Evolutionary conservation across 1,140 invertebrate genomes (phyloP).

Genomic region (Eumeta japonica): DNA sequence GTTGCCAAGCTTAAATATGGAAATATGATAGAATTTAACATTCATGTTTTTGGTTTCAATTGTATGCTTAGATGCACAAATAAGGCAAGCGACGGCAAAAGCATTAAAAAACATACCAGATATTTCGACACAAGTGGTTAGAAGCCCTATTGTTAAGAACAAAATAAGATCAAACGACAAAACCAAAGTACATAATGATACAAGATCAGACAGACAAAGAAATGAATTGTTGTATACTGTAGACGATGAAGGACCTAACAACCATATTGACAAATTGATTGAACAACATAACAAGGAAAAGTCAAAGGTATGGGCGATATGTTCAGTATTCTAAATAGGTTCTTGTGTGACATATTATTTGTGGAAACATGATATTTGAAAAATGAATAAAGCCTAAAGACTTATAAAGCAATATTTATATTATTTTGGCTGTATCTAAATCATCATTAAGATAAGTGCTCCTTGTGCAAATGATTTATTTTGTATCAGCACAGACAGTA

Average conservation of each 20-base stretch:
- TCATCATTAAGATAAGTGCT: too few species aligned
- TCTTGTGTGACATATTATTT: too few species aligned
- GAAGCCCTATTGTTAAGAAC: conserved; percentile 24
- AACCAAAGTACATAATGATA: conserved; percentile 4
- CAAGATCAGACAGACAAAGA: conserved; percentile 9
- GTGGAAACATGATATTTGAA: conserved; percentile 9
- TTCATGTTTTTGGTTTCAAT: too few species aligned
- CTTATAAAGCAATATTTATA: too few species aligned
- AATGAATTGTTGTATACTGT: conserved; percentile 51
- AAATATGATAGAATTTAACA: too few species aligned
- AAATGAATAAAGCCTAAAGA: conserved; percentile 8
- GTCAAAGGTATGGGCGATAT: conserved; percentile 15
- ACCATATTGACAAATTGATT: conserved; percentile 56
- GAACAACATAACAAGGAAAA: conserved; percentile 49
- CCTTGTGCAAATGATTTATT: too few species aligned
- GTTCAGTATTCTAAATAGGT: too few species aligned
- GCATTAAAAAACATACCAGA: conserved; percentile 35
- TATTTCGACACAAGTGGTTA: conserved; percentile 30
- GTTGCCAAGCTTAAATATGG: too few species aligned
- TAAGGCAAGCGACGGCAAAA: conserved; percentile 37
- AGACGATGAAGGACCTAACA: conserved; percentile 53
- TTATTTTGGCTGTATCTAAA: too few species aligned
- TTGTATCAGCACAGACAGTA: too few species aligned
- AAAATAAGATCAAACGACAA: conserved; percentile 8
- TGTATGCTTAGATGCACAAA: conserved; percentile 46